A percentile compares a stretch with the other conserved stretches of the same genome.
These are phyloP conservation scores for Pocillopora grandis DNA, from an alignment of 92 coral and sea anemone genomes.

Conservation along the genomic window DNA sequence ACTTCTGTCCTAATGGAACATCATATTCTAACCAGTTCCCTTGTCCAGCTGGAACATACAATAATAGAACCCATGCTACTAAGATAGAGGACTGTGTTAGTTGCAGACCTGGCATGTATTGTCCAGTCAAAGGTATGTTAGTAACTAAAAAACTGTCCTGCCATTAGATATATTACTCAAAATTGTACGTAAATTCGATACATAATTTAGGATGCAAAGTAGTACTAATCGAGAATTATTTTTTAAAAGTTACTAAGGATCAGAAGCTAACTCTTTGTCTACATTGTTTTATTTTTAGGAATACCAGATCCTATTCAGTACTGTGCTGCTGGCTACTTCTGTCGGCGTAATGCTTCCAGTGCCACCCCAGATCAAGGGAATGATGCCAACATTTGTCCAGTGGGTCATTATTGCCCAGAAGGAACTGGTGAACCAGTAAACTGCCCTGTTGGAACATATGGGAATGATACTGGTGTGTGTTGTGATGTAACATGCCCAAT, in stretches of 20 bases:
- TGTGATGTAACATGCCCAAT: neutral
- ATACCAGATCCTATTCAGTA: conserved; percentile 68
- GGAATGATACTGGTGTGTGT: conserved; percentile 84
- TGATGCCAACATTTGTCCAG: conserved; percentile 93
- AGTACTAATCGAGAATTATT: too few relatives aligned
- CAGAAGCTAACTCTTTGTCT: neutral
- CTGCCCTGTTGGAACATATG: conserved; percentile 90
- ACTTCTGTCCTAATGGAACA: conserved; percentile 94
- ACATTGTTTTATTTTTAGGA: conserved; percentile 49
- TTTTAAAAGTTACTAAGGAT: too few relatives aligned
- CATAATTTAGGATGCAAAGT: too few relatives aligned
- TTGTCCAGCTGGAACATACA: conserved; percentile 90
- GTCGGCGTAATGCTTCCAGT: conserved; percentile 80
- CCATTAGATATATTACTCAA: too few relatives aligned
- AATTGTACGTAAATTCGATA: too few relatives aligned
- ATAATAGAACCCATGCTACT: conserved; percentile 59
- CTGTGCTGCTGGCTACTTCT: conserved; percentile 93
- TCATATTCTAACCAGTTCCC: conserved; percentile 68
- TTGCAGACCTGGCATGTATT: conserved; percentile 87
- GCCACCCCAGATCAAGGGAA: conserved; percentile 88
- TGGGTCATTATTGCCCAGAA: conserved; percentile 91
- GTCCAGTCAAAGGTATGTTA: conserved; percentile 86
- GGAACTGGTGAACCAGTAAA: conserved; percentile 90
- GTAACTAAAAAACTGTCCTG: too few relatives aligned
- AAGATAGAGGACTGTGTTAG: conserved; percentile 81